These are phyloP conservation scores for Drosophila neonasuta DNA, from an alignment of 2,888 invertebrate species.

Conservation along the genomic window DNA sequence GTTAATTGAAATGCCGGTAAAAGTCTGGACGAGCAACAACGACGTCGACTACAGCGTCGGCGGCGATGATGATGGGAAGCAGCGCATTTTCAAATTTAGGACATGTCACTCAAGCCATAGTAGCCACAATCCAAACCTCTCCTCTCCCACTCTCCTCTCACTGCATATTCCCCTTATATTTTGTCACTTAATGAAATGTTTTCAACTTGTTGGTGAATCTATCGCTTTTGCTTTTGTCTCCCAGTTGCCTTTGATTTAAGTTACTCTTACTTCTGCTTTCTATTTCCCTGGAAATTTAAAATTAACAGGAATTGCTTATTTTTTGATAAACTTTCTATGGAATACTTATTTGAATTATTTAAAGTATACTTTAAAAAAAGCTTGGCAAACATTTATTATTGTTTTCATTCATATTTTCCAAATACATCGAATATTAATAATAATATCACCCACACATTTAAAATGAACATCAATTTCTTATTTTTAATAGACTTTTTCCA, in stretches of 20 bases:
- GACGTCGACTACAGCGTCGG: too few species aligned
- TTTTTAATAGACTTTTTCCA: too few species aligned
- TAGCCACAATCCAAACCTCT: slow-evolving; percentile 2
- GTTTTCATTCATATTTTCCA: too few species aligned
- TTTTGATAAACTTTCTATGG: too few species aligned
- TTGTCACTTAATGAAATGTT: slow-evolving; percentile 26
- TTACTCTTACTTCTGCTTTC: neutral
- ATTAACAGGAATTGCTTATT: neutral
- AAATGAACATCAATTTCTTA: too few species aligned
- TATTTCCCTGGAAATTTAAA: neutral
- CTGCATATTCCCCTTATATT: too few species aligned
- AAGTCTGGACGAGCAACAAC: slow-evolving; percentile 59
- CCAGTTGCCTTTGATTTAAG: neutral
- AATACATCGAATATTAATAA: too few species aligned
- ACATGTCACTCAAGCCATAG: slow-evolving; percentile 68
- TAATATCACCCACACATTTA: too few species aligned
- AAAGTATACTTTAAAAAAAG: too few species aligned
- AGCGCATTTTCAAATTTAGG: slow-evolving; percentile 68
- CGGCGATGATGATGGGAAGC: slow-evolving; percentile 1
- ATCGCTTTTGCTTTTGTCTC: neutral
- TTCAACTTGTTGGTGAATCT: slow-evolving; percentile 8
- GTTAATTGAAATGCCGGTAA: slow-evolving; percentile 81
- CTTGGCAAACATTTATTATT: too few species aligned
- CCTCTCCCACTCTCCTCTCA: neutral
- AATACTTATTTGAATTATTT: too few species aligned